These are phyloP conservation scores for Allolobophora icterica DNA, from an alignment of 2,888 invertebrate species.

Conservation along the genomic window DNA sequence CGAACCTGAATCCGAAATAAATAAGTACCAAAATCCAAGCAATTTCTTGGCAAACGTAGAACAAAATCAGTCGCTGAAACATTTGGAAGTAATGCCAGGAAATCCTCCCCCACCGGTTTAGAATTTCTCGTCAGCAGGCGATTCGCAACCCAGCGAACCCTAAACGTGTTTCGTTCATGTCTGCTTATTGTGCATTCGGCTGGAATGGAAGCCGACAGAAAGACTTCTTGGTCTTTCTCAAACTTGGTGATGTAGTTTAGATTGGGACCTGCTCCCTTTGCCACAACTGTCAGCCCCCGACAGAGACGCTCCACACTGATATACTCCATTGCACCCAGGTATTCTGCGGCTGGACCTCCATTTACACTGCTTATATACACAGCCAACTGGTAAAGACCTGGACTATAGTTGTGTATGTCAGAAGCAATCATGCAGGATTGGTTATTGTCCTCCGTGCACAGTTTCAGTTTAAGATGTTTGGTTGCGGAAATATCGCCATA, in stretches of 20 bases:
- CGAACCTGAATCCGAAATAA: conserved; percentile 2
- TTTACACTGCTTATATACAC: not conserved
- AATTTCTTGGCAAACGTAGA: conserved; percentile 4
- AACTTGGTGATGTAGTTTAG: not conserved
- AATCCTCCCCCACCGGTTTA: not conserved
- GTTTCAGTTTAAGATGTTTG: not conserved
- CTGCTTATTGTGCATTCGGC: not conserved
- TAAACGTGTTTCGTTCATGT: not conserved
- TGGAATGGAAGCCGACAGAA: not conserved
- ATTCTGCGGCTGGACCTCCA: not conserved
- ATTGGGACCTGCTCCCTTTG: not conserved
- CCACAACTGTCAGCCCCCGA: not conserved
- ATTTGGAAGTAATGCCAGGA: not conserved
- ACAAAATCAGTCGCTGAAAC: not conserved
- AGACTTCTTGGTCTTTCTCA: not conserved
- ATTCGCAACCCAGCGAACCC: not conserved
- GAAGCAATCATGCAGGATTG: not conserved
- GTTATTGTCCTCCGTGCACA: not conserved
- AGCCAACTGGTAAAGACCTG: not conserved
- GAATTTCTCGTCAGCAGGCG: not conserved
- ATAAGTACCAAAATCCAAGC: conserved; percentile 17
- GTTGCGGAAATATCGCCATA: not conserved
- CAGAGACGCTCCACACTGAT: not conserved
- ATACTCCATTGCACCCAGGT: not conserved
- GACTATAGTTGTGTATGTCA: not conserved